A percentile compares a stretch with the other conserved stretches of the same genome.
These are phyloP conservation scores for Oxygymnocypris stewartii DNA, from an alignment of 2,113 vertebrate genomes.

Conservation along the genomic window DNA sequence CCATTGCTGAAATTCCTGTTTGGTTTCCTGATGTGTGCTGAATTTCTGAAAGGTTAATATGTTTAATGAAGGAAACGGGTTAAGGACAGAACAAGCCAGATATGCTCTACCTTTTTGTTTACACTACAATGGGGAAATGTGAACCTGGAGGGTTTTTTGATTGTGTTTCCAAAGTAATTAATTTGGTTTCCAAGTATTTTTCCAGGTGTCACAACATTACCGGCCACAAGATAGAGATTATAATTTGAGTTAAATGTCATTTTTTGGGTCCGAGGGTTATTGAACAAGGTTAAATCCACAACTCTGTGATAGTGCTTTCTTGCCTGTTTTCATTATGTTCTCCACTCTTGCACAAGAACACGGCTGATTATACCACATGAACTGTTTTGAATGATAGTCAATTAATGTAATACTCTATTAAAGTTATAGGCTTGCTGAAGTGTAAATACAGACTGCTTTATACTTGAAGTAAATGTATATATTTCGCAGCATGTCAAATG, in stretches of 20 bases:
- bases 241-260: not conserved
- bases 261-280: not conserved
- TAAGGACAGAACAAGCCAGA: not conserved
- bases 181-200: not conserved
- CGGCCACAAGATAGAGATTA: not conserved
- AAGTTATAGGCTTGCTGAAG: not conserved
- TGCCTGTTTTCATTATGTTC: not conserved
- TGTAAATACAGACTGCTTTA: constrained; percentile 6
- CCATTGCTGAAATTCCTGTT: constrained; percentile 4
- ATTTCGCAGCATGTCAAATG: constrained; percentile 7
- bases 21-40: constrained; percentile 7
- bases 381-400: not conserved
- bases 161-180: not conserved
- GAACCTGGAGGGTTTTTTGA: not conserved
- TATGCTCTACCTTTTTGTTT: not conserved
- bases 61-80: not conserved
- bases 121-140: not conserved
- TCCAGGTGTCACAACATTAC: not conserved
- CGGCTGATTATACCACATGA: constrained; percentile 3
- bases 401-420: not conserved
- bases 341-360: constrained; percentile 22
- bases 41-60: not conserved
- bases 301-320: constrained; percentile 1
- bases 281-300: constrained; percentile 20
- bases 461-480: constrained; percentile 63